Percentiles rank a stretch among this genome's conserved stretches.
Conservation (phyloP, 2,113 vertebrate genomes). For the Elachura formosa region DNA sequence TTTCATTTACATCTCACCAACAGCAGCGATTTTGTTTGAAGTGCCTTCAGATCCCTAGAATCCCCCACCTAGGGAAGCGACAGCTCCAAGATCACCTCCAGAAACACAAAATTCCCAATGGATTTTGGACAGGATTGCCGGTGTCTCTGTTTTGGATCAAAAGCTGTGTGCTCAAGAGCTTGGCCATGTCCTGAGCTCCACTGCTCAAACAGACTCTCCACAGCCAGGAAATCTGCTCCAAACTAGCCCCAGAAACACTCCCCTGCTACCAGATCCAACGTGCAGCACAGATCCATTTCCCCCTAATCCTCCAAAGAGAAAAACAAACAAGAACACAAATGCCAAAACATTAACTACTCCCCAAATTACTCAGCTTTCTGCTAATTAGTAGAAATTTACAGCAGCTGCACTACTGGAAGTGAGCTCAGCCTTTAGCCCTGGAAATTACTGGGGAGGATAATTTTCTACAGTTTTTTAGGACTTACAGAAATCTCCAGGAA, state of each 20-base stretch:
- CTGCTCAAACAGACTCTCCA: not conserved
- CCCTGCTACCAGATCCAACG: not conserved
- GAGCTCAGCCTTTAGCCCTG: conserved; percentile 27
- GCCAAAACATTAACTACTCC: conserved; percentile 15
- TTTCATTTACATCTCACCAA: fast-evolving
- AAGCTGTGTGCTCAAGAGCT: not conserved
- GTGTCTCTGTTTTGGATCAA: not conserved
- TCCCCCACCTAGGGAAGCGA: not conserved
- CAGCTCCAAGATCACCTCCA: not conserved
- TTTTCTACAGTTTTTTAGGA: conserved; percentile 17
- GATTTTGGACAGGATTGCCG: not conserved
- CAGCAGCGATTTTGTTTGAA: not conserved
- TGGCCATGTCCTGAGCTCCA: not conserved
- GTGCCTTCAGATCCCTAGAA: not conserved
- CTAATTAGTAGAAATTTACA: conserved; percentile 52
- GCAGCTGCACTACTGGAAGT: conserved; percentile 50
- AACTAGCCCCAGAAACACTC: not conserved
- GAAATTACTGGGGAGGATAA: conserved; percentile 7
- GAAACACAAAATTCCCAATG: not conserved
- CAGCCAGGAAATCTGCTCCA: not conserved
- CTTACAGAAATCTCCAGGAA: conserved; percentile 6
- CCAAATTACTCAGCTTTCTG: conserved; percentile 25
- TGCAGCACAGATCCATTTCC: not conserved
- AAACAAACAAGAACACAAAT: conserved; percentile 19
- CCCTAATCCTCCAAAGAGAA: not conserved